Evolutionary conservation across 1,140 invertebrate genomes (phyloP), one percentile per base, ranked within the genome.

Genomic region (Apocrypta bakeri): DNA sequence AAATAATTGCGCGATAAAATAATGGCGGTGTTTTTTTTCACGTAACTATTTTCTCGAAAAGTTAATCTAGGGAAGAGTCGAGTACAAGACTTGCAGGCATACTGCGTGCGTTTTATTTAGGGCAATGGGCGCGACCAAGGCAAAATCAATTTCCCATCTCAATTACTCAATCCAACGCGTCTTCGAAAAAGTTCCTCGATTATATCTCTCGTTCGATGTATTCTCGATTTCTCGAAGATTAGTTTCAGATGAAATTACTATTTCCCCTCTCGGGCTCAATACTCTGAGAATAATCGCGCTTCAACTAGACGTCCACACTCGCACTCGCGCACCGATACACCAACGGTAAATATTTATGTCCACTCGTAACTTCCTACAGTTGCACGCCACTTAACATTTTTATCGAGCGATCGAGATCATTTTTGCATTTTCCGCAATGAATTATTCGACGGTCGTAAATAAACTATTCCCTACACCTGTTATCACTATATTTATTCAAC

Each of bases 101-200:
- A 21, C 48, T 56, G 48, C 48, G 48, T 17, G 33, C 21, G 21
- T 0, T 17, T 56, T 48, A 83, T 72, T 73, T 40, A 73, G 64
- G 76, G 75, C 83, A 82, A 79, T 79, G 85, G 86, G 86, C 83
- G 84, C 68, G 84, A 84, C 83, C 84, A 61, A 66, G 84, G 78
- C 84, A 80, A 86, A 87, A 89, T 88, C 88, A 87, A 88, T 88
- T 87, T 74, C 79, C 84, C 33, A 75, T 85, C 86, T 69, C 78
- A 76, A 82, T 84, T 85, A 83, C 81, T 85, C 84, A 83, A 85
- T 48, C 3, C 1, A 79, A 17, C 37, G 48, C 48, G 24, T 71
- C 61, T 63, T 21, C n/a, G 21, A 76, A 69, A 79, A 48, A 71
- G 42, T 17, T 56, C 6, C 48, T 56, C 1, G 17, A 56, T 56